Evolutionary conservation across 2,797 vertebrate species (phyloP), one percentile per base, ranked within the genome.

Genomic region (Varecia variegata): DNA sequence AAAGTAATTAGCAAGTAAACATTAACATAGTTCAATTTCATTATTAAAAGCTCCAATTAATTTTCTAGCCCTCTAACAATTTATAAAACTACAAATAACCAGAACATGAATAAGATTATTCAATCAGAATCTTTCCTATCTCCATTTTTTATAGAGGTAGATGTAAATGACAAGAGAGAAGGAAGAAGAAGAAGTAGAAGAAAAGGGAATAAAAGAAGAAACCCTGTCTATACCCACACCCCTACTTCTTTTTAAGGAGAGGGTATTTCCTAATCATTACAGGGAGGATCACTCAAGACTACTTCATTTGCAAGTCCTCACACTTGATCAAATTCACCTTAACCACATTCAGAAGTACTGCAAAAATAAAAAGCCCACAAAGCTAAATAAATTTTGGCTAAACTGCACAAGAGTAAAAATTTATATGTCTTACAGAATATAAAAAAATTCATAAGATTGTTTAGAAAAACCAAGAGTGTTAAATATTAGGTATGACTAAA

Each of bases 1-100:
- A 45, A 32, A 71, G 27, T 50, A 65, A 77, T 43, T 35, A 93
- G 40, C 68, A 79, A 60, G 76, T 1, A 95, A n/a, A 73, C 14
- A 82, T 50, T 86, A 87, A 30, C 32, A 82, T 4, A 79, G 35
- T 67, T 80, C 77, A 67, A 70, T 62, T 73, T 95, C 92, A 90
- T 50, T 70, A 73, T 32, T 91, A 23, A 90, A 62, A 85, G 35
- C 32, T 90, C 76, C 65, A 85, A 92, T 79, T 58, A 86, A 43
- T 32, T 71, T 43, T 91, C 52, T 32, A 71, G 74, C 23, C 54
- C 62, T 90, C 11, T 25, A 83, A 67, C 17, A 58, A 54, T 50
- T 74, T 74, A 52, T 30, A 94, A 90, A 92, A 70, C 52, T 76
- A 84, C 77, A 87, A 95, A 54, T 54, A 62, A 95, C 56, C 9